Evolutionary conservation across 2,888 invertebrate species (phyloP).

Genomic region (Sinopyrophorus schimmeli): DNA sequence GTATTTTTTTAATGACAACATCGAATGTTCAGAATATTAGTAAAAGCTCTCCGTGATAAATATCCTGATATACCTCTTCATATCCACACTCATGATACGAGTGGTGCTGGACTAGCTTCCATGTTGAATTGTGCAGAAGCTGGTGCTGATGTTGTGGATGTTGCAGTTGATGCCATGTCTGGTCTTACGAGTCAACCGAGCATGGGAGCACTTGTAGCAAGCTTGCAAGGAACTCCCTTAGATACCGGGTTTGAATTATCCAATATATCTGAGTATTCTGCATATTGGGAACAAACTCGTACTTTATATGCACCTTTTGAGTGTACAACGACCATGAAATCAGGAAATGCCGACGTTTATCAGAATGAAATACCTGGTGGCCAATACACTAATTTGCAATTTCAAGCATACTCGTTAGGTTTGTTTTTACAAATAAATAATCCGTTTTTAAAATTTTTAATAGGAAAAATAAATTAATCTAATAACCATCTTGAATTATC

Average conservation of each 20-base stretch:
- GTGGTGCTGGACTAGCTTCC: conserved; percentile 93
- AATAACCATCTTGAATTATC: conserved; percentile 6
- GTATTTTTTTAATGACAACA: no score
- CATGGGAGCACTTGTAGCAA: conserved; percentile 98
- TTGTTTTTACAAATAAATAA: conserved; percentile 17
- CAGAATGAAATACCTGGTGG: conserved; percentile 99
- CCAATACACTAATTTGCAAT: conserved; percentile 98
- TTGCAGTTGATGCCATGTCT: conserved; percentile 98
- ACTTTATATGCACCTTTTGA: conserved; percentile 98
- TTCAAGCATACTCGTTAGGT: conserved; percentile 93
- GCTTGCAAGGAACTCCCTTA: conserved; percentile 57
- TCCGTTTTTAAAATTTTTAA: not conserved
- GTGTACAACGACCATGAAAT: conserved; percentile 93
- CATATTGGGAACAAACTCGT: conserved; percentile 98
- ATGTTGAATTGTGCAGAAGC: conserved; percentile 92
- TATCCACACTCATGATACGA: conserved; percentile 98
- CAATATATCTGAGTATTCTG: conserved; percentile 90
- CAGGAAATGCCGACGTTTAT: conserved; percentile 98
- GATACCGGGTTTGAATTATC: conserved; percentile 70
- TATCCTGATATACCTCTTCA: conserved; percentile 97
- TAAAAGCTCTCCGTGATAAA: conserved; percentile 85
- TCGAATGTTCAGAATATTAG: conserved; percentile 67
- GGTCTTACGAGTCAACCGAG: conserved; percentile 98
- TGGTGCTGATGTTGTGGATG: conserved; percentile 95
- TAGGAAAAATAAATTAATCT: not conserved